Base-by-base conservation (phyloP, 2,888 invertebrate genomes). In the Agrilus biguttatus region DNA sequence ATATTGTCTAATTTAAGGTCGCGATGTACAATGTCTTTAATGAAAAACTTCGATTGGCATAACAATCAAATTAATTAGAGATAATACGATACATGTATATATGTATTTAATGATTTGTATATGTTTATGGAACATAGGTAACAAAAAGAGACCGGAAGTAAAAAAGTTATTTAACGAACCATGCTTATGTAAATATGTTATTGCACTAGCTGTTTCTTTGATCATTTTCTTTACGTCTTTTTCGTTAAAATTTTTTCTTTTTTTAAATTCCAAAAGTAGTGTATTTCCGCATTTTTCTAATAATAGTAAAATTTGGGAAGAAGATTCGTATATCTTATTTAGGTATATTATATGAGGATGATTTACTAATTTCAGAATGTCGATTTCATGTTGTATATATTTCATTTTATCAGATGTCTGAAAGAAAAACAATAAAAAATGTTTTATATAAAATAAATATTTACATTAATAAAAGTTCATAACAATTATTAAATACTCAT, bases 311-410 rank as follows among this genome's bases (percentile, higher is more conserved):
- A 74, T 70, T 53, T 68, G 69, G 61, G 69, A 68, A 8, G 66
- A 53, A 2, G 73, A 70, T 56, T 75, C 75, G 48, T 68, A 69
- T 5, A 74, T 67, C 57, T 68, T 70, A 47, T 72, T 66, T 37
- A 75, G 58, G 47, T 61, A 59, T 45, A 75, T 72, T 42, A 75
- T 73, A 53, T 74, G 70, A 12, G 69, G 70, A 58, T 75, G 75
- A 36, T 65, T 57, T n/a, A 75, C 72, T 49, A 66, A 57, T 57
- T 72, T 73, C 48, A 74, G 58, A 46, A 75, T 73, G 45, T 64
- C 60, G 37, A 74, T 72, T 60, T 74, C 74, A 45, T 69, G 56
- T 45, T 72, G 65, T 37, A 74, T 53, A 33, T 67, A 55, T 45
- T 64, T 63, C 41, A 71, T 56, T 50, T 50, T 51, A 8, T 43